phyloP scores from a whole-genome alignment of 2,888 invertebrate species.

The Drosophila pseudotalamancana region DNA sequence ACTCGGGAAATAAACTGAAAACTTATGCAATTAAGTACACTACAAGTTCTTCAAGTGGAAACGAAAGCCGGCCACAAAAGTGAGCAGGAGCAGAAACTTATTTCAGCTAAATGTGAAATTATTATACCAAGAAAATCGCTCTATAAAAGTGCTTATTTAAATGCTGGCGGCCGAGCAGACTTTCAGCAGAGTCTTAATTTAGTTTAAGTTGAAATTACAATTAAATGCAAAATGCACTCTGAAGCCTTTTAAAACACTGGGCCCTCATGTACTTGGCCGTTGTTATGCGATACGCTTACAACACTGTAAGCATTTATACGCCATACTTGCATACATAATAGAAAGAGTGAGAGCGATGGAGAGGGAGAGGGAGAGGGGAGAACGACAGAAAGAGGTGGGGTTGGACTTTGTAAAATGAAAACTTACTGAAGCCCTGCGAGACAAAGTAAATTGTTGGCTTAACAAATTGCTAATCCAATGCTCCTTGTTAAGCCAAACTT shows the following conservation, averaged over 20 bases:
- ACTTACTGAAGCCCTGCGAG: constrained; percentile 59
- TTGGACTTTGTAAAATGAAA: constrained; percentile 31
- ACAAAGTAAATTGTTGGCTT: constrained; percentile 75
- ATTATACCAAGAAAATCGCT: constrained; percentile 37
- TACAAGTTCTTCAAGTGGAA: constrained; percentile 50
- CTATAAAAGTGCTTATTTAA: constrained; percentile 16
- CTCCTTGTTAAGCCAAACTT: constrained; percentile 25
- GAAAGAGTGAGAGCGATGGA: no score
- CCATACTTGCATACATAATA: not conserved
- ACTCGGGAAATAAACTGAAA: constrained; percentile 41
- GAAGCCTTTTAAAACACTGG: constrained; percentile 51
- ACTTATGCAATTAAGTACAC: constrained; percentile 62
- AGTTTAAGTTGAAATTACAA: constrained; percentile 63
- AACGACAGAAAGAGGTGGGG: not conserved
- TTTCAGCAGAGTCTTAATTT: constrained; percentile 19
- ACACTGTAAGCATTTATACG: constrained; percentile 32
- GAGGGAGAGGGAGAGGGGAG: no score
- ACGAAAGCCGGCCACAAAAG: constrained; percentile 38
- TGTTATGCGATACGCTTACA: constrained; percentile 49
- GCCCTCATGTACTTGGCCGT: constrained; percentile 5
- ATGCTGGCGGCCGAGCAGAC: not conserved
- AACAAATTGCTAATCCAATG: constrained; percentile 78
- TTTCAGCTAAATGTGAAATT: constrained; percentile 50
- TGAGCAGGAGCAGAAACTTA: constrained; percentile 42
- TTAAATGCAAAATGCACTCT: constrained; percentile 51